phyloP scores from a whole-genome alignment of 1,140 invertebrate species.

The Zaprionus taronus region DNA sequence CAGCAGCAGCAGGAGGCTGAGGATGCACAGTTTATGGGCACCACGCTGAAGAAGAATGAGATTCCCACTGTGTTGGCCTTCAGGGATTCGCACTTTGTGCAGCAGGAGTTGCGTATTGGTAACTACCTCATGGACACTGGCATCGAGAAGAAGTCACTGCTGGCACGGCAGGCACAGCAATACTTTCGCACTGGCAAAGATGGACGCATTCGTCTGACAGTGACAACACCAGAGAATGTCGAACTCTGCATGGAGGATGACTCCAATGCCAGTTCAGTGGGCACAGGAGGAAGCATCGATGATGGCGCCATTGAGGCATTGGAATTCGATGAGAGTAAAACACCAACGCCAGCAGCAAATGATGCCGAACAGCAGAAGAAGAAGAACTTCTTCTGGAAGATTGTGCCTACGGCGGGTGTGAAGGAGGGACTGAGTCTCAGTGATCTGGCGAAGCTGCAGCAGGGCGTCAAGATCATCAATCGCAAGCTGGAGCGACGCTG shows the following conservation, averaged over 20 bases:
- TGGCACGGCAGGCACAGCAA: slow-evolving; percentile 59
- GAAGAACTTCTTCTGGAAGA: slow-evolving; percentile 80
- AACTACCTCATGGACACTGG: slow-evolving; percentile 84
- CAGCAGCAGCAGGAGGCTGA: slow-evolving; percentile 27
- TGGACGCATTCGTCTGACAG: slow-evolving; percentile 71
- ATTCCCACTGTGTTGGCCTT: slow-evolving; percentile 83
- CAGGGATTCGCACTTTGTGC: slow-evolving; percentile 81
- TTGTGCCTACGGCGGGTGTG: slow-evolving; percentile 63
- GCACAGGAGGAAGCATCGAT: slow-evolving; percentile 61
- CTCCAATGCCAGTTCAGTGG: slow-evolving; percentile 57
- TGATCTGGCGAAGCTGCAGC: slow-evolving; percentile 71
- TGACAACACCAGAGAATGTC: slow-evolving; percentile 81
- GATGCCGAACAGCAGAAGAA: slow-evolving; percentile 30
- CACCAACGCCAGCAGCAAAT: background rate
- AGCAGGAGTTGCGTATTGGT: slow-evolving; percentile 83
- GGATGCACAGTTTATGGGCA: slow-evolving; percentile 46
- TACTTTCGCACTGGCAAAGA: slow-evolving; percentile 61
- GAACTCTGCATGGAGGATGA: slow-evolving; percentile 77
- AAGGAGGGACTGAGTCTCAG: slow-evolving; percentile 78
- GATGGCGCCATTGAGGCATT: slow-evolving; percentile 79
- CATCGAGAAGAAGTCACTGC: slow-evolving; percentile 75
- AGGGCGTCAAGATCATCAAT: slow-evolving; percentile 65
- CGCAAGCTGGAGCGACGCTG: slow-evolving; percentile 67
- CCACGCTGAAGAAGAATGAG: slow-evolving; percentile 78
- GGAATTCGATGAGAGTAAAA: slow-evolving; percentile 60